Base-by-base conservation (phyloP, 2,888 invertebrate species). In the Rotaria socialis region DNA sequence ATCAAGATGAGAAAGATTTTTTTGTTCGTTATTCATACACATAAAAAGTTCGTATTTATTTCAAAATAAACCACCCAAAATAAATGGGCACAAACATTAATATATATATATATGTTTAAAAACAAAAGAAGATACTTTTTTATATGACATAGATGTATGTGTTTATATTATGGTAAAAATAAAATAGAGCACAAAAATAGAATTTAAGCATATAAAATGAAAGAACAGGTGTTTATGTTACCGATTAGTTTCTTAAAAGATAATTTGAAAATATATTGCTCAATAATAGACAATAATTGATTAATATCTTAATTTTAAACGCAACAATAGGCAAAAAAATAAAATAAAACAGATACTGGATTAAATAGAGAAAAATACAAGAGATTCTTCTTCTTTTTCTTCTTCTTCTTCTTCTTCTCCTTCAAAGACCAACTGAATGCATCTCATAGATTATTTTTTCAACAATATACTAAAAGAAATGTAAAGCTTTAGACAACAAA, bases 371-470 rank as follows among this genome's bases (percentile, higher is more conserved):
- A 2, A 80, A 22, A 2, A 2, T 52, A 2, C 11, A 8, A 0
- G 14, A 14, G 14, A 11, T 35, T 35, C 35, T 35, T 35, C 35
- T 35, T 35, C 35, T 35, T 35, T 2, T 35, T 35, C 35, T 35
- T 55, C 3, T 35, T 35, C 35, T 35, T 35, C 35, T 35, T 35
- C 35, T 35, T 55, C 3, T 2, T 19, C 6, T 19, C 22, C 22
- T 55, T 47, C 27, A 80, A 7, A 80, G 47, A 16, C 80, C 80
- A 14, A 47, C 80, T n/a, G 80, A n/a, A 43, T 80, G 80, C 80
- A 80, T 80, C n/a, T n/a, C 47, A n/a, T 80, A 14, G 24, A n/a
- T n/a, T 7, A 80, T 80, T 80, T 80, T 80, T 47, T 43, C 80
- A 11, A 80, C 80, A 16, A 80, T 80, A 5, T 47, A 80, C 80